phyloP scores from a whole-genome alignment of 1,140 invertebrate genomes.

The Brachionus calyciflorus region DNA sequence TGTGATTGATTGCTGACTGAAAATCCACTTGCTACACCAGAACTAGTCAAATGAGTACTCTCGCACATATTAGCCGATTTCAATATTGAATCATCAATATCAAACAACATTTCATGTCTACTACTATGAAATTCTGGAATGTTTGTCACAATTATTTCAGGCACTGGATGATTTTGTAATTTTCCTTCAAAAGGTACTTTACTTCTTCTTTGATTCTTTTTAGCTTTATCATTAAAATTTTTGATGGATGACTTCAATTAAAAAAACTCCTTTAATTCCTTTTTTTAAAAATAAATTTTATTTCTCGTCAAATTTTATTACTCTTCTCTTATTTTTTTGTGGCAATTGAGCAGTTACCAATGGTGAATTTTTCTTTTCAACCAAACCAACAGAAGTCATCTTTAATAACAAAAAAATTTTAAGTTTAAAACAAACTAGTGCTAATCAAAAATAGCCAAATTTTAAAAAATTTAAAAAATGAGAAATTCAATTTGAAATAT shows the following conservation, averaged over 20 bases:
- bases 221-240: neutral
- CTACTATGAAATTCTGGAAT: neutral
- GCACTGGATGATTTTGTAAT: neutral
- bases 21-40: constrained; percentile 1
- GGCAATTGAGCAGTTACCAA: too few species aligned
- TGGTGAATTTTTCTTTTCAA: neutral
- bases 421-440: too few species aligned
- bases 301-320: too few species aligned
- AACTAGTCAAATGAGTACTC: neutral
- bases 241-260: constrained; percentile 2
- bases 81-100: neutral
- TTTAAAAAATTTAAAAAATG: too few species aligned
- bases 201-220: constrained; percentile 17
- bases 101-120: neutral
- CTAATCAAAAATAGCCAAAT: too few species aligned
- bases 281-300: too few species aligned
- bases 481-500: too few species aligned
- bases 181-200: constrained; percentile 10
- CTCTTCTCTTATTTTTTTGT: constrained; percentile 26
- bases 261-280: neutral
- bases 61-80: constrained; percentile 4
- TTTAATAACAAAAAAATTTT: neutral
- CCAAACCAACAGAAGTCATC: neutral
- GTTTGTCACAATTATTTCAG: neutral
- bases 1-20: neutral